Evolutionary conservation across 1,140 invertebrate species (phyloP).

Genomic region (Halesus radiatus): DNA sequence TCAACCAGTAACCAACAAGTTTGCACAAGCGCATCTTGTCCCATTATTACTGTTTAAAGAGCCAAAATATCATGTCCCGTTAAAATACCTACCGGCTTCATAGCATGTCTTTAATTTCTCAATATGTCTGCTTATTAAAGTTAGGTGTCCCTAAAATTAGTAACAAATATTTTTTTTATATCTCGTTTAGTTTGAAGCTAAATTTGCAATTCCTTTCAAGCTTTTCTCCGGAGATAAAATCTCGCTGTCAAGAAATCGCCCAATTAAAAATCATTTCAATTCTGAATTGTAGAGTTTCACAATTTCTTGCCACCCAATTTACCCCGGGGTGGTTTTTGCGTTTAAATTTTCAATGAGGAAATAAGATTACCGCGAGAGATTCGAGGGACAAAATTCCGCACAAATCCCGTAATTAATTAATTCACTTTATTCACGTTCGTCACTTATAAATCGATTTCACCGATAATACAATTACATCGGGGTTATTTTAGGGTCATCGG

Average conservation of each 20-base stretch:
- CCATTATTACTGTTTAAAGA: too few relatives aligned
- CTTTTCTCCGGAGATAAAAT: neutral
- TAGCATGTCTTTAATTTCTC: too few relatives aligned
- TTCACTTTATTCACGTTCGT: neutral
- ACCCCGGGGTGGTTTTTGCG: constrained; percentile 3
- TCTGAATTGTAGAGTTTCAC: constrained; percentile 5
- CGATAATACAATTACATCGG: neutral
- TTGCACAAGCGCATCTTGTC: too few relatives aligned
- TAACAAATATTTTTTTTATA: too few relatives aligned
- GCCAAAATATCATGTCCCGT: too few relatives aligned
- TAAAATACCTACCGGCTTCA: too few relatives aligned
- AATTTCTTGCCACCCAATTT: neutral
- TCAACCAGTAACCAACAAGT: too few relatives aligned
- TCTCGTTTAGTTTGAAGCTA: too few relatives aligned
- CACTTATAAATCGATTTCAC: neutral
- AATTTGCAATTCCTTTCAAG: neutral
- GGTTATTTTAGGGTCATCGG: neutral
- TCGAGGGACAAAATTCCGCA: neutral
- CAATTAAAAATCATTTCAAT: constrained; percentile 32
- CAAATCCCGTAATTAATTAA: constrained; percentile 21
- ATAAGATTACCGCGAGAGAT: constrained; percentile 13
- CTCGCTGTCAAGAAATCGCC: neutral
- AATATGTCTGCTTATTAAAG: too few relatives aligned
- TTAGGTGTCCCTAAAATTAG: too few relatives aligned
- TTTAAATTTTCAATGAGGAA: constrained; percentile 21